Evolutionary conservation across 2,113 vertebrate genomes (phyloP).

Genomic region (Aviceda subcristata): DNA sequence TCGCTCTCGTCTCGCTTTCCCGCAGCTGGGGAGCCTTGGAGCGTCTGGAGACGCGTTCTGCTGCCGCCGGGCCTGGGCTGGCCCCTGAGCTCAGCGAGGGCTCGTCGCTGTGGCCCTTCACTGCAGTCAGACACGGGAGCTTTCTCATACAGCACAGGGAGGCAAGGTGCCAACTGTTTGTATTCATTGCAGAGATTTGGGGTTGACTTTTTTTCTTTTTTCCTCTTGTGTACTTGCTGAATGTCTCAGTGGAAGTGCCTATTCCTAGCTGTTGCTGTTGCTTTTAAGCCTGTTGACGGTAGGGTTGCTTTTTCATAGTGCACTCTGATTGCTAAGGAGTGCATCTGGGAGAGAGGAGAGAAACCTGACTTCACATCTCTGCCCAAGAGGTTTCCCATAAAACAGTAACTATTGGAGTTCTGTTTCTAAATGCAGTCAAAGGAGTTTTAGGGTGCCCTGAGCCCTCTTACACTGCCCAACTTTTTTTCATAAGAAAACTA

Average conservation of each 20-base stretch:
- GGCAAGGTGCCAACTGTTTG: neutral
- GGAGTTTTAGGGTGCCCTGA: neutral
- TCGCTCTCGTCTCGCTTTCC: rapidly evolving
- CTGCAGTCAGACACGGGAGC: neutral
- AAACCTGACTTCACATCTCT: neutral
- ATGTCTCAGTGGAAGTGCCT: neutral
- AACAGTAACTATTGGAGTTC: neutral
- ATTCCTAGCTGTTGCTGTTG: neutral
- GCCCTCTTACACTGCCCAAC: neutral
- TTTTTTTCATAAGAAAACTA: neutral
- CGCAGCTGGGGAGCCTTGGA: neutral
- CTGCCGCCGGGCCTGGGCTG: neutral
- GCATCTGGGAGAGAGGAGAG: neutral
- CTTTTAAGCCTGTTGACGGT: neutral
- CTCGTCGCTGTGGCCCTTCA: neutral
- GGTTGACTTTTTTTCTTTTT: neutral
- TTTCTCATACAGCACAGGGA: neutral
- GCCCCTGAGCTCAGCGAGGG: neutral
- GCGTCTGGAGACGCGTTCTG: neutral
- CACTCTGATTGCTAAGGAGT: neutral
- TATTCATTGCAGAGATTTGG: neutral
- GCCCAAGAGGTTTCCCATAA: neutral
- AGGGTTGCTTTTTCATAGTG: neutral
- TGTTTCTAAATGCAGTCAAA: neutral
- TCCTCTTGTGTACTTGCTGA: neutral